Conservation (phyloP, 2,113 vertebrate genomes). For the Microtus pennsylvanicus region DNA sequence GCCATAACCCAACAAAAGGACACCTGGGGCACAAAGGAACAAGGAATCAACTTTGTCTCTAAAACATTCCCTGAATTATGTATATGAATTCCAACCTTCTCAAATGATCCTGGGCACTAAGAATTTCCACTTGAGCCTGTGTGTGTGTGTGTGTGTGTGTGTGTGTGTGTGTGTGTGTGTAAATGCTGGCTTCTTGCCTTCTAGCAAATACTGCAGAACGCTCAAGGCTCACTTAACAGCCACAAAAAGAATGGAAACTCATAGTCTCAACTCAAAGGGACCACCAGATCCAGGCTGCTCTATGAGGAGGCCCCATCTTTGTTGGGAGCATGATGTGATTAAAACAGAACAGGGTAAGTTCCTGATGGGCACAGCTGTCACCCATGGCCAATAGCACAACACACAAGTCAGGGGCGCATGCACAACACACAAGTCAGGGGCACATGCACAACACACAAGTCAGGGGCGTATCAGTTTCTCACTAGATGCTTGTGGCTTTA, state of each 20-base stretch:
- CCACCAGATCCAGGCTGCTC: neutral
- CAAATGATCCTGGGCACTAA: neutral
- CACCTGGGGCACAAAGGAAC: neutral
- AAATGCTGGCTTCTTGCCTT: neutral
- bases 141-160: neutral
- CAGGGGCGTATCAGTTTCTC: neutral
- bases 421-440: neutral
- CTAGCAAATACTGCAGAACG: rapidly evolving
- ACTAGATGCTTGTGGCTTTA: neutral
- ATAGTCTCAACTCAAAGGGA: neutral
- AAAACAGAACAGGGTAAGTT: rapidly evolving
- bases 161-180: neutral
- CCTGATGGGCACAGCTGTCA: neutral
- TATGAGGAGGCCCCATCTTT: neutral
- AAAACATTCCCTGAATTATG: neutral
- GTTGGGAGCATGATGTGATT: too few species aligned
- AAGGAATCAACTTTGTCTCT: neutral
- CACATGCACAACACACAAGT: neutral
- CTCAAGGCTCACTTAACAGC: rapidly evolving
- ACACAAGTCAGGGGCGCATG: neutral
- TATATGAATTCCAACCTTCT: neutral
- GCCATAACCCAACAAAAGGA: neutral
- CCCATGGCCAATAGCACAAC: rapidly evolving
- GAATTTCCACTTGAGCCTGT: neutral
- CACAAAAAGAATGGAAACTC: neutral